phyloP scores from a whole-genome alignment of 2,797 vertebrate species.

The Hipposideros larvatus region DNA sequence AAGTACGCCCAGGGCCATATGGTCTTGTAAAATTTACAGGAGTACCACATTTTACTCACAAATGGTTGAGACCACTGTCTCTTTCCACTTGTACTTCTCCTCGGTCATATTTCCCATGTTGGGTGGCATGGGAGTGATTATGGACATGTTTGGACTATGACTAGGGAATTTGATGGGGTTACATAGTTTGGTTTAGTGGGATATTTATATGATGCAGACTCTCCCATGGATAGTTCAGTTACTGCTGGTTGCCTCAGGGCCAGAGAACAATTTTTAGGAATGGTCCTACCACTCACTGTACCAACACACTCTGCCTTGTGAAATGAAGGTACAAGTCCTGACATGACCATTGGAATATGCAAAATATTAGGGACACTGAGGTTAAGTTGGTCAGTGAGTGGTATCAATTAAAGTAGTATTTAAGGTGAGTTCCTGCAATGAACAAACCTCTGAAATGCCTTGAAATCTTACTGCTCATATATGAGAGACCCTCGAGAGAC shows the following conservation, averaged over 20 bases:
- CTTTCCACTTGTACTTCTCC: background rate
- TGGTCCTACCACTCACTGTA: background rate
- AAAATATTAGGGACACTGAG: background rate
- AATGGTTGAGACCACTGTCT: background rate
- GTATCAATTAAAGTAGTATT: background rate
- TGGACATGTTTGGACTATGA: background rate
- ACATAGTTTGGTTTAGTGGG: background rate
- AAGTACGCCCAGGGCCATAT: background rate
- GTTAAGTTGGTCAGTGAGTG: background rate
- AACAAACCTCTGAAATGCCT: background rate
- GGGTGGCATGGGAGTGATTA: background rate
- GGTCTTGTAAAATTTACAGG: background rate
- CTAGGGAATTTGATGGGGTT: background rate
- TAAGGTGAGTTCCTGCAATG: background rate
- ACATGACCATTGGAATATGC: background rate
- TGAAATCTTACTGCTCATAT: background rate
- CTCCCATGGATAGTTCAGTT: background rate
- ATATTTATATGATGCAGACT: background rate
- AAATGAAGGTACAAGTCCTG: background rate
- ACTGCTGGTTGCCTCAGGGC: background rate
- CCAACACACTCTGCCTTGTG: background rate
- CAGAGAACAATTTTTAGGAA: slow-evolving; percentile 8
- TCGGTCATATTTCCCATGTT: background rate
- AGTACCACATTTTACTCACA: background rate
- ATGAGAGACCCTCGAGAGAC: background rate